Evolutionary conservation across 2,888 invertebrate genomes (phyloP).

Genomic region (Gisinianus flammeolus): DNA sequence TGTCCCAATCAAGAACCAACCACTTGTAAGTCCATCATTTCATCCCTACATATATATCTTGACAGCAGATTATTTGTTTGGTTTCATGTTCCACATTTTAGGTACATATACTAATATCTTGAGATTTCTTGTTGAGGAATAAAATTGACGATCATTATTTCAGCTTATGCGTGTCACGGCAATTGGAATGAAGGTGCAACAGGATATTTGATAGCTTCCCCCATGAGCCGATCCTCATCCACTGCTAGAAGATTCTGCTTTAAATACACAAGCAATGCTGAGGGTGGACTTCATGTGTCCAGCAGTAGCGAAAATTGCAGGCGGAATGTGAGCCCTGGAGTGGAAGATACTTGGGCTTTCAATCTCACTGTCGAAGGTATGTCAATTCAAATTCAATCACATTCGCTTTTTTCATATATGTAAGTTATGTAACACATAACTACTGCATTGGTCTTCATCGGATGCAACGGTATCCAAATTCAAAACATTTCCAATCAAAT

Average conservation of each 20-base stretch:
- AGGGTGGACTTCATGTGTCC: constrained; percentile 60
- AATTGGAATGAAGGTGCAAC: constrained; percentile 70
- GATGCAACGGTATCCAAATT: too few species aligned
- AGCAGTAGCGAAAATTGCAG: constrained; percentile 66
- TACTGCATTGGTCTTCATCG: too few species aligned
- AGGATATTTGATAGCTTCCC: constrained; percentile 75
- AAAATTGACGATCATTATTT: not conserved
- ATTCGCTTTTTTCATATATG: too few species aligned
- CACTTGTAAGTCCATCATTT: constrained; percentile 58
- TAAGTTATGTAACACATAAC: too few species aligned
- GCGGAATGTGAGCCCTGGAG: constrained; percentile 62
- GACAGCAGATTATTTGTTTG: not conserved
- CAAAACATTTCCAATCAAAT: too few species aligned
- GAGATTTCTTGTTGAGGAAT: too few species aligned
- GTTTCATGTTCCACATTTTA: too few species aligned
- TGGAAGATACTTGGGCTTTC: constrained; percentile 68
- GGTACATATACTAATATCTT: too few species aligned
- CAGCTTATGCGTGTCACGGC: constrained; percentile 35
- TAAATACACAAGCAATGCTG: constrained; percentile 64
- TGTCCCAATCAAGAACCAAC: constrained; percentile 62
- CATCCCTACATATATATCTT: not conserved
- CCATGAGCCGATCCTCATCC: constrained; percentile 64
- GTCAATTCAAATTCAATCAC: too few species aligned
- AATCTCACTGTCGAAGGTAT: constrained; percentile 73
- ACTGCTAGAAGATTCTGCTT: constrained; percentile 69